Evolutionary conservation across 2,113 vertebrate species (phyloP), one percentile per base, ranked within the genome.

Genomic region (Elaphurus davidianus): DNA sequence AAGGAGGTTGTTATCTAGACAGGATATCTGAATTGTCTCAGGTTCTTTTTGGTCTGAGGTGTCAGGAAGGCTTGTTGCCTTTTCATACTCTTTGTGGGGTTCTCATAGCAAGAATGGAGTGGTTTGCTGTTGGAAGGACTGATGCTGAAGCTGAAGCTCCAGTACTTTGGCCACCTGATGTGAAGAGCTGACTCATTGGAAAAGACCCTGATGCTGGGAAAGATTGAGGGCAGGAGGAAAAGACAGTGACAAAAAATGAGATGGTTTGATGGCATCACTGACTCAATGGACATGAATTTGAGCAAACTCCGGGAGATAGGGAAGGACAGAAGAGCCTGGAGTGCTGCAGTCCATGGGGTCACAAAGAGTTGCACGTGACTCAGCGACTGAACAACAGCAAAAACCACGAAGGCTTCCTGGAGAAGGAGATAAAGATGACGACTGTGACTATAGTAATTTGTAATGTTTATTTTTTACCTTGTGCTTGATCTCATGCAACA

Each of bases 361-460:
- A 0, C 71, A 76, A 43, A 76, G 40, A 43, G 40, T 43, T 27
- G 23, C 6, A 27, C 2, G 0, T 76, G 40, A 76, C 71, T 76
- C 6, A 27, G 71, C 0, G 0, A 43, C 40, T 76, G 71, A 76
- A 27, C 71, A 76, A 15, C 1, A 43, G 40, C 0, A 0, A 43
- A 76, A 76, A 52, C 47, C 45, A 36, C 17, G 27, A 78, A n/a
- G 36, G n/a, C 21, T 54, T 95, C 40, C 50, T 28, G 13, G 83
- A 91, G 47, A 40, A 84, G 40, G 62, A 87, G 60, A 13, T 47
- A 5, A 52, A 50, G 60, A 16, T 52, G 47, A 25, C 6, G 23
- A 43, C 5, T 28, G 13, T 67, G 59, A 23, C 36, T n/a, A 15
- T 50, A 79, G 50, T 14, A 83, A 5, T 36, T 36, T 17, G n/a